Base-by-base conservation (phyloP, 1,140 invertebrate genomes). In the Asbolus verrucosus region DNA sequence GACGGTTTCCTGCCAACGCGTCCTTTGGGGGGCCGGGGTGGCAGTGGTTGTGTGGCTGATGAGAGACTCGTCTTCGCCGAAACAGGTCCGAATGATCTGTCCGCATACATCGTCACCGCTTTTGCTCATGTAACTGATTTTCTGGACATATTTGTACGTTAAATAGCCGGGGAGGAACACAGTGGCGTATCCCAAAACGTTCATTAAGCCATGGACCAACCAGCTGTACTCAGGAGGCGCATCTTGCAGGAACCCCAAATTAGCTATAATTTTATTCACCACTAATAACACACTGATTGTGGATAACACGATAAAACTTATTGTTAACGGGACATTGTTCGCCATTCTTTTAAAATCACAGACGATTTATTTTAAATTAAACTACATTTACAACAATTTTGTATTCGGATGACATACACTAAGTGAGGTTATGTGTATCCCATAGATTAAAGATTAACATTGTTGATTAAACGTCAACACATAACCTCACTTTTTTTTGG, bases 121-220 rank as follows among this genome's bases (percentile, higher is more conserved):
- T 82, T 88, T 89, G 79, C 96, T 92, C 72, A 94, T 86, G 79
- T 95, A 96, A 74, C 93, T 92, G 11, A 86, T 91, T 74, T 87
- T 87, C 46, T 89, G 87, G 4, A 96, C 86, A 83, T 96, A 96
- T 82, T 91, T 91, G 76, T 94, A 92, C 39, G 97, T 85, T 8
- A 97, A 79, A 78, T 88, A 92, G 33, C 92, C 94, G 6, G 96
- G 96, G 54, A 97, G 81, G 80, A 97, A 87, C 69, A 98, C 86
- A 18, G 93, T 94, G 1, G 89, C 88, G 83, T 98, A 98, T n/a
- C 95, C 94, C 27, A 94, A 84, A 38, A 95, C 84, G 82, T 97
- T 98, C 11, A 93, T 80, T 81, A 88, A 77, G 31, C 93, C 84
- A 72, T 91, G 86, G 70, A 95, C 84, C 4, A 94, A 76, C 94